phyloP scores from a whole-genome alignment of 2,113 vertebrate genomes.

The Phaethon lepturus region DNA sequence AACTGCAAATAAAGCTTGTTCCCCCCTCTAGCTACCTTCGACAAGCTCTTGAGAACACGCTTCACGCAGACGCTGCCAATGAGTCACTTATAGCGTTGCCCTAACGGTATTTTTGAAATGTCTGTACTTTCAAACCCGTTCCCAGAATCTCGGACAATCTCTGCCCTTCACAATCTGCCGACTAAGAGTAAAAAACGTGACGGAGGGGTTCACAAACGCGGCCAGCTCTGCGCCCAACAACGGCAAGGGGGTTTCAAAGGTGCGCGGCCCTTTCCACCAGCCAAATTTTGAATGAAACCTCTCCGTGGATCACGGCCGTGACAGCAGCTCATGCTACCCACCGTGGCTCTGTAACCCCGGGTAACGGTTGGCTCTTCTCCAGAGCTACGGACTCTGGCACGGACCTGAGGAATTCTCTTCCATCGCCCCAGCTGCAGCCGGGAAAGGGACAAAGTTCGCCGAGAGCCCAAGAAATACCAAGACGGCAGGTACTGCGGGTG shows the following conservation, averaged over 20 bases:
- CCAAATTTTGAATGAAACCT: not conserved
- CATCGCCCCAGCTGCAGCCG: not conserved
- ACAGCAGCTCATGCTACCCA: not conserved
- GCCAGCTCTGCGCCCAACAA: not conserved
- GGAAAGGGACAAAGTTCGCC: not conserved
- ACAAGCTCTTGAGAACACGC: not conserved
- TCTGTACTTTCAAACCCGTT: not conserved
- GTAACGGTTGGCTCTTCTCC: not conserved
- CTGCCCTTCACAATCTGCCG: not conserved
- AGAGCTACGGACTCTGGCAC: accelerated
- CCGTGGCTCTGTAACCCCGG: not conserved
- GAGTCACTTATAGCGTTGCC: not conserved
- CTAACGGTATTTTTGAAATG: not conserved
- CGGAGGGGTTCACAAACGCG: not conserved
- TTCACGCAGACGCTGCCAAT: not conserved
- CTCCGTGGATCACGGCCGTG: not conserved
- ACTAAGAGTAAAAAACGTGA: not conserved
- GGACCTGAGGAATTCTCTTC: not conserved
- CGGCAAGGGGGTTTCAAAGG: not conserved
- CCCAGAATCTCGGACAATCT: not conserved
- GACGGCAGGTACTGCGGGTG: not conserved
- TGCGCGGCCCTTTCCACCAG: not conserved
- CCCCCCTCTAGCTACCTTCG: not conserved
- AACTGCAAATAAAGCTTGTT: not conserved
- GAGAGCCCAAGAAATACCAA: not conserved